These are phyloP conservation scores for Epinotia ramella DNA, from an alignment of 2,888 invertebrate species.

Conservation along the genomic window DNA sequence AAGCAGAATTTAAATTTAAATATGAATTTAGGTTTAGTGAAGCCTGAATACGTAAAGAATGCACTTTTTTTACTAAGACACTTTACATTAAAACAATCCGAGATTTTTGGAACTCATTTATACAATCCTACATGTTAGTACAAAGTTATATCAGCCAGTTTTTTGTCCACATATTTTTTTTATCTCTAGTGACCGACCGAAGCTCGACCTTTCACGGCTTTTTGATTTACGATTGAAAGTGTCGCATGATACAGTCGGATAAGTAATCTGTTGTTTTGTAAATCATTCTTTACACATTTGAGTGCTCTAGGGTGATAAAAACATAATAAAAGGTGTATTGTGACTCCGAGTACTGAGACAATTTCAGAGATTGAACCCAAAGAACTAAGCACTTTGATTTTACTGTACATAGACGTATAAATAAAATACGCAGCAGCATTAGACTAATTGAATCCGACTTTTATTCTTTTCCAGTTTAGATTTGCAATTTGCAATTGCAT, in stretches of 20 bases:
- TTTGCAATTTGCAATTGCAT: too few relatives aligned
- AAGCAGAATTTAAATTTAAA: too few relatives aligned
- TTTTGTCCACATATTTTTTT: conserved; percentile 48
- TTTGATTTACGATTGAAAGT: conserved; percentile 73
- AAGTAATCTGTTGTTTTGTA: conserved; percentile 36
- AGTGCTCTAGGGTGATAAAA: conserved; percentile 23
- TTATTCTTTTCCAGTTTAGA: too few relatives aligned
- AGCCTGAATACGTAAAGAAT: background rate
- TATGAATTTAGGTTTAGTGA: background rate
- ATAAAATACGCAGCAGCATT: too few relatives aligned
- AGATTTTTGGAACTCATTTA: background rate
- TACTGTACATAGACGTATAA: too few relatives aligned
- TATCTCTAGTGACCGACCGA: conserved; percentile 57
- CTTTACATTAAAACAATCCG: background rate
- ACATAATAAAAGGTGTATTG: background rate
- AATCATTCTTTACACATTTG: conserved; percentile 5
- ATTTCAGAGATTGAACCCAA: background rate
- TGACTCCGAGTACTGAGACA: background rate
- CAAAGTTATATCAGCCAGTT: conserved; percentile 13
- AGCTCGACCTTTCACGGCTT: conserved; percentile 73
- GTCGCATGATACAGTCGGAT: conserved; percentile 62
- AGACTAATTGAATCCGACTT: too few relatives aligned
- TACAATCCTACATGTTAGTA: background rate
- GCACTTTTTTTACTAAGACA: background rate
- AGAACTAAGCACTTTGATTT: background rate